These are phyloP conservation scores for Temnothorax longispinosus DNA, from an alignment of 1,140 invertebrate species.

Conservation along the genomic window DNA sequence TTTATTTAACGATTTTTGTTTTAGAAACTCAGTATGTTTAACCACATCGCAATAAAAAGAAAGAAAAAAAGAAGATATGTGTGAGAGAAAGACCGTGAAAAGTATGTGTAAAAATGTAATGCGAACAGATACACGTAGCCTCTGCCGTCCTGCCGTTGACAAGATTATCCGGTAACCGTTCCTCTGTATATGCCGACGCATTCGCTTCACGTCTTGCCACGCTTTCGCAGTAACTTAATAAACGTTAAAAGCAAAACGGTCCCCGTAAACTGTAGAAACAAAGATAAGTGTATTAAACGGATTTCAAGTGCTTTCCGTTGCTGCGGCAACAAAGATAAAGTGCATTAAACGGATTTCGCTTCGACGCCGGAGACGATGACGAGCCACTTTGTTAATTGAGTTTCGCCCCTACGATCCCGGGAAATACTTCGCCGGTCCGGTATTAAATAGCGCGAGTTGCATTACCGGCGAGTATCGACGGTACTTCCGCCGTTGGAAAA, in stretches of 20 bases:
- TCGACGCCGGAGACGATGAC: slow-evolving; percentile 73
- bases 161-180: slow-evolving; percentile 69
- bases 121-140: neutral
- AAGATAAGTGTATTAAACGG: slow-evolving; percentile 82
- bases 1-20: neutral
- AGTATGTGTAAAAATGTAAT: slow-evolving; percentile 48
- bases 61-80: neutral
- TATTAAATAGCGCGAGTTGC: slow-evolving; percentile 68
- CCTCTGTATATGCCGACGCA: slow-evolving; percentile 33
- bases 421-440: slow-evolving; percentile 53
- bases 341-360: slow-evolving; percentile 77
- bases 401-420: slow-evolving; percentile 49
- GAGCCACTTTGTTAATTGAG: slow-evolving; percentile 77
- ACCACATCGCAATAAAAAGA: neutral
- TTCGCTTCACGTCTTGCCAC: slow-evolving; percentile 49
- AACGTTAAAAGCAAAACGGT: slow-evolving; percentile 78
- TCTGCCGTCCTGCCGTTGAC: slow-evolving; percentile 40
- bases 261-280: slow-evolving; percentile 76
- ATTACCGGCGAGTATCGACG: slow-evolving; percentile 56
- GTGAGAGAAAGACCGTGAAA: neutral
- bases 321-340: slow-evolving; percentile 76
- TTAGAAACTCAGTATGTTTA: neutral
- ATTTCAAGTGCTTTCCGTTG: slow-evolving; percentile 76
- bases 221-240: slow-evolving; percentile 75
- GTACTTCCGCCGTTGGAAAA: neutral